Percentiles rank a stretch among this genome's conserved stretches.
These are phyloP conservation scores for Volucella inflata DNA, from an alignment of 2,888 invertebrate species.

Conservation along the genomic window DNA sequence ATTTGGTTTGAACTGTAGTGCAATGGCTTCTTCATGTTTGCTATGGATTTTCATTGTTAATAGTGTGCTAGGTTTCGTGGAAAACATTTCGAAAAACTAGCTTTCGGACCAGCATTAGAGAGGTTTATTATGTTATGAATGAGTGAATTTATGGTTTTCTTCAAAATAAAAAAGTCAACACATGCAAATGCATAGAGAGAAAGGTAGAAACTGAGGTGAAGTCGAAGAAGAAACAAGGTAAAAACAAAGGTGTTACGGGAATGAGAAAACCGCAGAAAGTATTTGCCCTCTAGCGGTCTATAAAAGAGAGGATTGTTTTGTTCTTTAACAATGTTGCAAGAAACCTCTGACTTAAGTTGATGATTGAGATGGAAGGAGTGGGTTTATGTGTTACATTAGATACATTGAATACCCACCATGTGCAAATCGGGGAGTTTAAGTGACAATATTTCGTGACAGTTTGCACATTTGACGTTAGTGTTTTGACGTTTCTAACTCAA, in stretches of 20 bases:
- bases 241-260: constrained; percentile 7
- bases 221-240: not conserved
- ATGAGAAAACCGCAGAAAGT: constrained; percentile 48
- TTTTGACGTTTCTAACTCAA: not conserved
- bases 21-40: constrained; percentile 45
- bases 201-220: constrained; percentile 6
- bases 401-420: not conserved
- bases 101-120: constrained; percentile 31
- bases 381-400: too few relatives aligned
- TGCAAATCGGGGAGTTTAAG: not conserved
- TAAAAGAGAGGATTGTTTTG: not conserved
- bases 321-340: constrained; percentile 18
- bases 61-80: constrained; percentile 4
- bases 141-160: constrained; percentile 49
- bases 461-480: not conserved
- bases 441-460: not conserved
- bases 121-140: constrained; percentile 46
- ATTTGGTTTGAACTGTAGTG: constrained; percentile 46
- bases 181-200: constrained; percentile 45
- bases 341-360: not conserved
- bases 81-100: constrained; percentile 16
- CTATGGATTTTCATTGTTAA: constrained; percentile 19
- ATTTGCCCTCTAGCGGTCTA: constrained; percentile 16
- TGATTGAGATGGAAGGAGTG: not conserved
- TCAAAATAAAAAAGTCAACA: constrained; percentile 6